phyloP scores from a whole-genome alignment of 2,888 invertebrate species.

The Leptopilina drosophilae region DNA sequence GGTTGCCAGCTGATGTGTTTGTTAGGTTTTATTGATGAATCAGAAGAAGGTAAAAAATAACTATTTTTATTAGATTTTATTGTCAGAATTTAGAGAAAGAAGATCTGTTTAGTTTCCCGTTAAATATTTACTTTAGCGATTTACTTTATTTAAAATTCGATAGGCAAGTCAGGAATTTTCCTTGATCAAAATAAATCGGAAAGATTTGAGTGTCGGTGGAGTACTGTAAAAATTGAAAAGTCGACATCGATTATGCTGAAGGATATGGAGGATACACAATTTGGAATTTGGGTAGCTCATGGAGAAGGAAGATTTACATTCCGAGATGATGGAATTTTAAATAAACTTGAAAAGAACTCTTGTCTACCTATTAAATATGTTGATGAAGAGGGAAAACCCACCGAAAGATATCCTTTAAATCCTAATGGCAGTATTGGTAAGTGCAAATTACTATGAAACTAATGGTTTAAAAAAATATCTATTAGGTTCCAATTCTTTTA shows the following conservation, averaged over 20 bases:
- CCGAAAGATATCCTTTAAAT: slow-evolving; percentile 93
- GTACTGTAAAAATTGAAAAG: slow-evolving; percentile 85
- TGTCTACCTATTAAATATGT: slow-evolving; percentile 90
- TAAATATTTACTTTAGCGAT: no score
- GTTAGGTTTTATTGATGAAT: slow-evolving; percentile 91
- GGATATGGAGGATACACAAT: slow-evolving; percentile 90
- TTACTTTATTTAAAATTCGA: background rate
- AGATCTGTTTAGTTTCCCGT: no score
- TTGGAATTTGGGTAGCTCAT: slow-evolving; percentile 98
- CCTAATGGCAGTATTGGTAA: slow-evolving; percentile 92
- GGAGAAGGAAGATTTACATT: slow-evolving; percentile 92
- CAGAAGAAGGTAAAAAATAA: slow-evolving; percentile 53
- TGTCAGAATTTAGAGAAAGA: no score
- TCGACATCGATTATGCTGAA: slow-evolving; percentile 90
- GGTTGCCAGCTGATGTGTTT: slow-evolving; percentile 98
- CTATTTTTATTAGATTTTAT: no score
- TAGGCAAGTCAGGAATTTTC: slow-evolving; percentile 77
- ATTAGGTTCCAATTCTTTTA: no score
- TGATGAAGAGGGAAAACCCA: slow-evolving; percentile 86
- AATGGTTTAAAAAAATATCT: no score
- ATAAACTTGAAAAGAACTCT: slow-evolving; percentile 78
- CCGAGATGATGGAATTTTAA: slow-evolving; percentile 78
- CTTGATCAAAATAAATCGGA: slow-evolving; percentile 93
- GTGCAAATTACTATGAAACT: slow-evolving; percentile 46
- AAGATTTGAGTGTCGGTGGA: slow-evolving; percentile 88